A percentile compares a stretch with the other conserved stretches of the same genome.
phyloP scores from a whole-genome alignment of 2,797 vertebrate genomes.

The Oreochromis mossambicus region DNA sequence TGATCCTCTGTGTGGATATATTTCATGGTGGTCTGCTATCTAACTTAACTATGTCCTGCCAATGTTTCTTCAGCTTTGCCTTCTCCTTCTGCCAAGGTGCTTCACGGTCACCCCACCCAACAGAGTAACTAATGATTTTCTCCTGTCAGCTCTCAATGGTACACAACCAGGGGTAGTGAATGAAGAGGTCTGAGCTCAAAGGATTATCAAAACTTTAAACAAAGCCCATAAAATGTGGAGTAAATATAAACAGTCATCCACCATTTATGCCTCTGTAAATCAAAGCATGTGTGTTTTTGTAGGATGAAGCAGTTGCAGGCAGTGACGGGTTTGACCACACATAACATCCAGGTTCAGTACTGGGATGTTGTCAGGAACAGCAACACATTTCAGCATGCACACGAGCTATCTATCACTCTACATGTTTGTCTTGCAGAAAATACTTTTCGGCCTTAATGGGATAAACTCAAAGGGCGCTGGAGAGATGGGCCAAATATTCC shows the following conservation, averaged over 20 bases:
- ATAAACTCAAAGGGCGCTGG: conserved; percentile 46
- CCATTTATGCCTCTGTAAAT: conserved; percentile 43
- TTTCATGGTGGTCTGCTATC: conserved; percentile 46
- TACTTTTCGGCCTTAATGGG: conserved; percentile 45
- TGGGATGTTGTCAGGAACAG: conserved; percentile 34
- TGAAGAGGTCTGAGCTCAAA: conserved; percentile 35
- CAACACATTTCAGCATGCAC: conserved; percentile 35
- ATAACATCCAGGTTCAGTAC: conserved; percentile 33
- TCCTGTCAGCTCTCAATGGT: conserved; percentile 11
- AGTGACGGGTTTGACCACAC: conserved; percentile 38
- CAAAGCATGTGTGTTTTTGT: conserved; percentile 33
- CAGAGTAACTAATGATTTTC: conserved; percentile 45
- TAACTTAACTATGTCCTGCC: conserved; percentile 38
- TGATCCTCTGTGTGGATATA: conserved; percentile 10
- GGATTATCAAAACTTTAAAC: conserved; percentile 49
- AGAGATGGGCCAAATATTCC: conserved; percentile 58
- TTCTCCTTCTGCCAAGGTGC: conserved; percentile 41
- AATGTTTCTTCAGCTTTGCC: conserved; percentile 37
- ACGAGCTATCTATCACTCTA: conserved; percentile 45
- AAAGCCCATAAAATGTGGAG: conserved; percentile 24
- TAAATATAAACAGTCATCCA: conserved; percentile 59
- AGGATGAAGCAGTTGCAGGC: conserved; percentile 1
- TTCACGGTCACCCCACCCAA: conserved; percentile 24
- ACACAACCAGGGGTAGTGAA: conserved; percentile 19
- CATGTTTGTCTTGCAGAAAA: conserved; percentile 47